Percentiles rank a stretch among this genome's conserved stretches.
These are phyloP conservation scores for Dendrocopos noguchii DNA, from an alignment of 2,113 vertebrate species.

Conservation along the genomic window DNA sequence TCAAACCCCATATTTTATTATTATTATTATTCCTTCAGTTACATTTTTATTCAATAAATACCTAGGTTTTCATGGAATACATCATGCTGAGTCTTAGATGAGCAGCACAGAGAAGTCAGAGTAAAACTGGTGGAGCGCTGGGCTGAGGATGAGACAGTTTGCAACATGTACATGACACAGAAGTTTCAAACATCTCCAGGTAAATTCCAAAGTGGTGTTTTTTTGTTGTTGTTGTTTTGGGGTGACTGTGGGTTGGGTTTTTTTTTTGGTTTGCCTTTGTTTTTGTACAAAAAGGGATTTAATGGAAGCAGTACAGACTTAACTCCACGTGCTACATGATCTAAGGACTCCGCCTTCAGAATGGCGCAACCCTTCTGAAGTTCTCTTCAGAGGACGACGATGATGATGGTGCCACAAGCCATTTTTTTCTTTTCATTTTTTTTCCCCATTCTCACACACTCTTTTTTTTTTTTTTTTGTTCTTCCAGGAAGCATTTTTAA, in stretches of 20 bases:
- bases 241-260: no score
- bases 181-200: slow-evolving; percentile 39
- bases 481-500: neutral
- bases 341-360: neutral
- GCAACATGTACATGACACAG: slow-evolving; percentile 38
- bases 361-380: slow-evolving; percentile 4
- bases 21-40: slow-evolving; percentile 56
- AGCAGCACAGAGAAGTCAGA: slow-evolving; percentile 32
- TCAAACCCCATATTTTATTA: slow-evolving; percentile 64
- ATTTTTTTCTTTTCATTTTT: neutral
- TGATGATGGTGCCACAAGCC: neutral
- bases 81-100: slow-evolving; percentile 75
- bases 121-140: neutral
- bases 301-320: neutral
- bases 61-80: slow-evolving; percentile 75
- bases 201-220: neutral
- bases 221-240: neutral
- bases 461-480: neutral
- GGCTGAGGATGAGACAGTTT: neutral
- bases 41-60: slow-evolving; percentile 86
- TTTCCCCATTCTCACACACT: neutral
- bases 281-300: neutral
- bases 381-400: slow-evolving; percentile 10
- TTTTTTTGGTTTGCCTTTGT: neutral
- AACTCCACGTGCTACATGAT: slow-evolving; percentile 2